phyloP scores from a whole-genome alignment of 37 sponge, comb jelly and placozoan species.

The Eunapius fragilis region DNA sequence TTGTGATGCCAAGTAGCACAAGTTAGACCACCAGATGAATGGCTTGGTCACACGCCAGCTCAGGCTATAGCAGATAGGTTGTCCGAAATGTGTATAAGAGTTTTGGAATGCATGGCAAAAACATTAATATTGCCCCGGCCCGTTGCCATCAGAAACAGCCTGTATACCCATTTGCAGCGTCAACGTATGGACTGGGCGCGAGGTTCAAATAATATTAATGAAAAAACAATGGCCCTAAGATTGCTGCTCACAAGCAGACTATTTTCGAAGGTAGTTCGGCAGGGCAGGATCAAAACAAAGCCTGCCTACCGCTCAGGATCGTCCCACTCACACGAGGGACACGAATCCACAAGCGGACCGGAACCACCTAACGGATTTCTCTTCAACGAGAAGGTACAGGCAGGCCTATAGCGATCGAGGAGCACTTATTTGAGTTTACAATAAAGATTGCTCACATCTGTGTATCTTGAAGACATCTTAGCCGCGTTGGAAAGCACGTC shows the following conservation, averaged over 20 bases:
- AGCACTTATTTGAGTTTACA: neutral
- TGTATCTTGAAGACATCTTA: no score
- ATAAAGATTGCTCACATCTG: no score
- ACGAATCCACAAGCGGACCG: neutral
- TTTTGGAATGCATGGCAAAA: no score
- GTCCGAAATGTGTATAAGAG: no score
- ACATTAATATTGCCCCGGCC: no score
- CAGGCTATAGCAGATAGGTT: no score
- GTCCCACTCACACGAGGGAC: neutral
- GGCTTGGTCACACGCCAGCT: no score
- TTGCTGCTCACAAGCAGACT: neutral
- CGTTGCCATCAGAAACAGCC: no score
- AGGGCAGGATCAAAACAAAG: neutral
- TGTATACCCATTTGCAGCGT: no score
- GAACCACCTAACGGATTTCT: conserved; percentile 78
- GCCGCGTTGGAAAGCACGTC: no score
- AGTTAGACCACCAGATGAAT: no score
- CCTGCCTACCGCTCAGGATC: neutral
- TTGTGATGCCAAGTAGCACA: no score
- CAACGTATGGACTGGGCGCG: neutral
- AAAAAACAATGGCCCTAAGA: neutral
- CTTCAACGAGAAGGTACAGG: conserved; percentile 72
- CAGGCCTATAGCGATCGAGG: neutral
- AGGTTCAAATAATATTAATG: neutral
- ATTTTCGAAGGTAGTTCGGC: neutral